Conservation (phyloP, 1,140 invertebrate species). For the Tetragonula clypearis region DNA sequence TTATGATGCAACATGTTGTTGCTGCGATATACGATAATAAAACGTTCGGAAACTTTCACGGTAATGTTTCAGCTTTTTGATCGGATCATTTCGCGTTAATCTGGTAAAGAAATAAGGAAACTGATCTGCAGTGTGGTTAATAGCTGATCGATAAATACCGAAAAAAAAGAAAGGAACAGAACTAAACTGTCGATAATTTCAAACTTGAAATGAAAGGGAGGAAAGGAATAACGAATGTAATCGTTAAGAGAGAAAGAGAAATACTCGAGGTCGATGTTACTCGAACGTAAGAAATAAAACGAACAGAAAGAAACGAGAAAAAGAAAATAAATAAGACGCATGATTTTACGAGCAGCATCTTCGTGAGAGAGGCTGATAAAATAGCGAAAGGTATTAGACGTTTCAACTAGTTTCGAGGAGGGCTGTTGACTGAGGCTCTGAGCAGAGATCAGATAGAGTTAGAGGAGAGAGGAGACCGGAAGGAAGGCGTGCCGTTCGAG, state of each 20-base stretch:
- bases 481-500: conserved; percentile 73
- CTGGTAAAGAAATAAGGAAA: background rate
- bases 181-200: background rate
- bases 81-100: background rate
- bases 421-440: background rate
- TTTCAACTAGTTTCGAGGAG: background rate
- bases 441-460: conserved; percentile 23
- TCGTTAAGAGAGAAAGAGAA: background rate
- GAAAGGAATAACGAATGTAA: too few species aligned
- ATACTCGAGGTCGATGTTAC: too few species aligned
- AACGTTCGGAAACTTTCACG: conserved; percentile 3
- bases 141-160: background rate
- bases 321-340: background rate
- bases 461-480: conserved; percentile 24
- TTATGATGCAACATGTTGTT: background rate
- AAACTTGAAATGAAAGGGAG: background rate
- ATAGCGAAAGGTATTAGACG: background rate
- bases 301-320: background rate
- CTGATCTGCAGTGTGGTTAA: background rate
- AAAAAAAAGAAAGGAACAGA: background rate
- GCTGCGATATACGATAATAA: background rate
- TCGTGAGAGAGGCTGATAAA: background rate
- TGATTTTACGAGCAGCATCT: background rate
- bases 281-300: background rate
- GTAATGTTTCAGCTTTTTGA: background rate